Evolutionary conservation across 2,113 vertebrate genomes (phyloP), one percentile per base, ranked within the genome.

Genomic region (Morone chrysops): DNA sequence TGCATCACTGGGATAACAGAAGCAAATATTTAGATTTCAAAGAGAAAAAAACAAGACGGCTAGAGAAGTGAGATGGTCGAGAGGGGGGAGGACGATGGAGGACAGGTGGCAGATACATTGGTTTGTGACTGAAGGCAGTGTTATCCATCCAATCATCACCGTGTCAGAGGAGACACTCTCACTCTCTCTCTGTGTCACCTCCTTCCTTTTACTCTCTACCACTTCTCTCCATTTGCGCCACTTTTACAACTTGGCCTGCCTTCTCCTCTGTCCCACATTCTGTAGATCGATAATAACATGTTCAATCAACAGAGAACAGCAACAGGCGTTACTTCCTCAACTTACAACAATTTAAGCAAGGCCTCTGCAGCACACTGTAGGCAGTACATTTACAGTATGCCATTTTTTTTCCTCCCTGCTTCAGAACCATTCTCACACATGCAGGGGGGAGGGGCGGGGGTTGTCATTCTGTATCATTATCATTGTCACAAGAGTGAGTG

Each of bases 131-230:
- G 47, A 18, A 50, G 50, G 57, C 66, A 5, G 12, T 4, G 0
- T 67, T 66, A 65, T 77, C 74, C 43, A 72, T 71, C 60, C 68
- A 78, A 77, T 77, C 81, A 66, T 51, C 62, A 8, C 22, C 1
- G 13, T 60, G 63, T 82, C 40, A 54, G 65, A 70, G 38, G 47
- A 69, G 17, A 8, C n/a, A 1, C 47, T n/a, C 20, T 57, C 43
- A 4, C 40, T 25, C 40, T 45, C 10, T 25, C 11, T 45, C 6
- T 10, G 12, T 4, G 16, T 16, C 45, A 57, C 22, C 47, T 38
- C 45, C 20, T 20, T 51, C 11, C 70, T 54, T 56, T 53, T 18
- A 22, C 38, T 47, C 53, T 53, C 53, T 8, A 53, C 40, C 10
- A 2, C 11, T 11, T 54, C 14, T 63, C 22, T 70, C 48, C 18